Evolutionary conservation across 2,797 vertebrate genomes (phyloP), one percentile per base, ranked within the genome.

Genomic region (Semaprochilodus insignis): DNA sequence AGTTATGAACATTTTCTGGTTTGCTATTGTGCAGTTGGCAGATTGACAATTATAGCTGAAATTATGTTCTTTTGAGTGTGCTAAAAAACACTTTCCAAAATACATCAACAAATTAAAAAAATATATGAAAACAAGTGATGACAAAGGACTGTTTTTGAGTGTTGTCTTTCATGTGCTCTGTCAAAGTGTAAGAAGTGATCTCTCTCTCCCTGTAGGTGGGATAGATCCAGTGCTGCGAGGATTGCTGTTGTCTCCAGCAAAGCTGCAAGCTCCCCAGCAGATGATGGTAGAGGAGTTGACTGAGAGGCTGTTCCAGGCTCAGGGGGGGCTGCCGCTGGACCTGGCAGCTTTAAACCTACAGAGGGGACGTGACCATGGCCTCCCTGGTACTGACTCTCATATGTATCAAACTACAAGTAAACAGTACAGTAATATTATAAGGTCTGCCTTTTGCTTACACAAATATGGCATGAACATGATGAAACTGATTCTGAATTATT

Each of bases 251-350:
- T 94, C 93, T 60, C 93, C 94, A 0, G 95, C 95, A 17, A 96
- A 96, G 85, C 92, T 96, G 51, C 95, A 96, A 89, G 93, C 89
- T 19, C 91, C 94, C 10, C 93, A 93, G 83, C 95, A 96, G 91
- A 96, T 96, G 94, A 95, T 96, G 95, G 95, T 95, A 75, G 95
- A 96, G 88, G 95, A 96, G 87, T 91, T 96, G 82, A 96, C 93
- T 0, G 95, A 96, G 84, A 90, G 92, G 74, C 90, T 96, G 63
- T 96, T 96, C 88, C 93, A 96, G 91, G 94, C 95, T 16, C 94
- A 95, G 82, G 93, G 93, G n/a, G 94, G 93, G 27, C 91, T 95
- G 85, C 94, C 95, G 21, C 90, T 96, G 70, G 95, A 96, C 85
- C 93, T 96, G 0, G 95, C 90, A 1, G 92, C 95, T 23, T 90